Conservation (phyloP, 2,113 vertebrate species). For the Microcebus ravelobensis region DNA sequence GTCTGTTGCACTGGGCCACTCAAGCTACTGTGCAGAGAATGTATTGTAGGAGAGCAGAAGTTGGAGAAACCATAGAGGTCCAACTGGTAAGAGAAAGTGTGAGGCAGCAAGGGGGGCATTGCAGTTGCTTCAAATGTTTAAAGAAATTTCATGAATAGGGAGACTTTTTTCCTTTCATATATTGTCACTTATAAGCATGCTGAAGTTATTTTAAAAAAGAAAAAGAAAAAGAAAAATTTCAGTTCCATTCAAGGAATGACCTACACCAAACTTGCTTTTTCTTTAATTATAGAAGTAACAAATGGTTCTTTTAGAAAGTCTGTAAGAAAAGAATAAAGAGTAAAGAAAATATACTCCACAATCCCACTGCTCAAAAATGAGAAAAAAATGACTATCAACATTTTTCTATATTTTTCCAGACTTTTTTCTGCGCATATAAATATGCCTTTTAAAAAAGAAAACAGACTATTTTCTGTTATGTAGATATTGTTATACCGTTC, state of each 20-base stretch:
- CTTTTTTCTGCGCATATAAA: neutral
- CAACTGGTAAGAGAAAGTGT: neutral
- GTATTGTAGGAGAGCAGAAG: neutral
- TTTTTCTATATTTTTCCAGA: neutral
- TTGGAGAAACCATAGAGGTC: neutral
- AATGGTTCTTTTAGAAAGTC: neutral
- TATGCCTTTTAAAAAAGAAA: conserved; percentile 1
- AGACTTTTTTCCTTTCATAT: neutral
- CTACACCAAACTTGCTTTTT: conserved; percentile 8
- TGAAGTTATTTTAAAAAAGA: conserved; percentile 7
- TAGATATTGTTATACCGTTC: neutral
- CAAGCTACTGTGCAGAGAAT: neutral
- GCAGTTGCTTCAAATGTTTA: neutral
- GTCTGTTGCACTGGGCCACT: neutral
- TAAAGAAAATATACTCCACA: neutral
- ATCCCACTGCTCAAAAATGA: neutral
- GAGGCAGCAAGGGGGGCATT: neutral
- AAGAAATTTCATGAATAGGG: neutral
- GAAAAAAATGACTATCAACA: neutral
- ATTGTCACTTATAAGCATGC: neutral
- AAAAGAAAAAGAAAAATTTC: neutral
- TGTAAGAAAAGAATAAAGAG: neutral
- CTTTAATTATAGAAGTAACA: conserved; percentile 4
- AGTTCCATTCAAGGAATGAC: neutral
- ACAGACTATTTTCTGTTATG: neutral